Evolutionary conservation across 2,888 invertebrate species (phyloP).

Genomic region (Gryllus longicercus): DNA sequence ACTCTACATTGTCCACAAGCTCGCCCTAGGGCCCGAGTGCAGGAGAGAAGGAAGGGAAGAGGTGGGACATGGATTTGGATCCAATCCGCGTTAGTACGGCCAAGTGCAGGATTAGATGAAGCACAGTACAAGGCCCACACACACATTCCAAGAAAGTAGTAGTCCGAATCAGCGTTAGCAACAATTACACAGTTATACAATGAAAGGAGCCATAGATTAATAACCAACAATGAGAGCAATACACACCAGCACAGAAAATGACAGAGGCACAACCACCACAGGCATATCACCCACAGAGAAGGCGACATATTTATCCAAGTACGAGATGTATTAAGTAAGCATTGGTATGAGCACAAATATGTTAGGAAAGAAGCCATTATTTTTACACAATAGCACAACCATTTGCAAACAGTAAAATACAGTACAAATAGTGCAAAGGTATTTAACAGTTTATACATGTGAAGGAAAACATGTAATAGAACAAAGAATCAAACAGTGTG

Average conservation of each 20-base stretch:
- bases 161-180: not conserved
- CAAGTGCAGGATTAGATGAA: constrained; percentile 21
- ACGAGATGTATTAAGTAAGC: not conserved
- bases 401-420: not conserved
- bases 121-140: constrained; percentile 24
- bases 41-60: constrained; percentile 39
- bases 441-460: not conserved
- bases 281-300: not conserved
- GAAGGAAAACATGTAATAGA: constrained; percentile 41
- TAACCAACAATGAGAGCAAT: constrained; percentile 23
- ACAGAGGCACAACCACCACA: constrained; percentile 33
- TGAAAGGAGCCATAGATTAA: constrained; percentile 20
- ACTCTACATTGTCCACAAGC: constrained; percentile 91
- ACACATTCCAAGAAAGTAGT: constrained; percentile 28
- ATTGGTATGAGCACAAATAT: not conserved
- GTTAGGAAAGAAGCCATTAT: constrained; percentile 19
- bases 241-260: constrained; percentile 37
- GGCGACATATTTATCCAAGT: not conserved
- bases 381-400: constrained; percentile 4
- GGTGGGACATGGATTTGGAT: constrained; percentile 28
- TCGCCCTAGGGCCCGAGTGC: constrained; percentile 68
- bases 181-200: not conserved
- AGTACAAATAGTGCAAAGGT: not conserved
- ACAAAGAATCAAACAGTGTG: constrained; percentile 48
- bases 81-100: constrained; percentile 30